Evolutionary conservation across 1,140 invertebrate species (phyloP).

Genomic region (Dufourea novaeangliae): DNA sequence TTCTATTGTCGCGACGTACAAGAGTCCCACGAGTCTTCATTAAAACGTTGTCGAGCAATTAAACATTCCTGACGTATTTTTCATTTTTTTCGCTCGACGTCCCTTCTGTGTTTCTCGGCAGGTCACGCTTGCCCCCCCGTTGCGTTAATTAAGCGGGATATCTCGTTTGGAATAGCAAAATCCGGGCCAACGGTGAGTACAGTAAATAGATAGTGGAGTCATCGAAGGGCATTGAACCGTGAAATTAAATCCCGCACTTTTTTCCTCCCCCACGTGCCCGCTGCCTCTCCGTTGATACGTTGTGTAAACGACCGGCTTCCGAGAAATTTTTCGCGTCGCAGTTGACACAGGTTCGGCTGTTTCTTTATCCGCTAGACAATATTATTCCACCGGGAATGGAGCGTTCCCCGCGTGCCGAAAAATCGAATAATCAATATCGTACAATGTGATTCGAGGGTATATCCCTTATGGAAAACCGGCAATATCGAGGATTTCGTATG

Average conservation of each 20-base stretch:
- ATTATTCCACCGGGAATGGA: conserved; percentile 17
- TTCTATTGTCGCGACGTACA: background rate
- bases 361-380: conserved; percentile 30
- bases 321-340: background rate
- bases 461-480: conserved; percentile 56
- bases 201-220: background rate
- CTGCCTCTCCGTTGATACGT: background rate
- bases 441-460: conserved; percentile 43
- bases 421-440: conserved; percentile 60
- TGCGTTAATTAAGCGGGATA: conserved; percentile 36
- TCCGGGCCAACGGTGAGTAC: background rate
- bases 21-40: background rate
- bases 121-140: background rate
- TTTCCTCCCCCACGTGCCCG: no score
- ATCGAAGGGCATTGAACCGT: background rate
- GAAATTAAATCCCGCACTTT: conserved; percentile 17
- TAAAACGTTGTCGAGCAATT: conserved; percentile 30
- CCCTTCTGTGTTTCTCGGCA: background rate
- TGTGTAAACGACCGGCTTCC: conserved; percentile 13
- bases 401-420: conserved; percentile 33
- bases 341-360: conserved; percentile 23
- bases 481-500: conserved; percentile 9
- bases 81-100: background rate
- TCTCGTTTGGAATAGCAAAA: conserved; percentile 13
- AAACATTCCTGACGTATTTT: conserved; percentile 33